These are phyloP conservation scores for Petrocephalus schoutedeni DNA, from an alignment of 2,797 vertebrate species.

Conservation along the genomic window DNA sequence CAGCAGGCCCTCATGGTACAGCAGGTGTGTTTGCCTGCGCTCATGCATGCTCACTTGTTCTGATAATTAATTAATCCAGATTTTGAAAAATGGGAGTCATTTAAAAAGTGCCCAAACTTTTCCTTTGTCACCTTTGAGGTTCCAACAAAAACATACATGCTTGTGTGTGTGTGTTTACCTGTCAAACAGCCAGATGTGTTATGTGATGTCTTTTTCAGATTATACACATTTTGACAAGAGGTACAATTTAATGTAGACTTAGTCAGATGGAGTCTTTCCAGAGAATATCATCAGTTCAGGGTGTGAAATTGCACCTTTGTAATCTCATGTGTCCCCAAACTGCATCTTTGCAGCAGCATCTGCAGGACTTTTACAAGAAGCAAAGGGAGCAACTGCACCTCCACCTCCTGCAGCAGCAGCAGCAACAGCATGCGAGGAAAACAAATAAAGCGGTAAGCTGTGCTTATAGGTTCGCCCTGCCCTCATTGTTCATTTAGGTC, in stretches of 20 bases:
- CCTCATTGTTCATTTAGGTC: neutral
- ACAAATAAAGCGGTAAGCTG: slow-evolving; percentile 88
- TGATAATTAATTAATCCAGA: neutral
- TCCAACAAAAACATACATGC: neutral
- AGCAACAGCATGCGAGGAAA: slow-evolving; percentile 83
- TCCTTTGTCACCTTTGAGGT: neutral
- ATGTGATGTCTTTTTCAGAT: neutral
- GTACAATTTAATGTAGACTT: neutral
- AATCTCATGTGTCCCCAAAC: neutral
- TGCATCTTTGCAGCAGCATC: slow-evolving; percentile 83
- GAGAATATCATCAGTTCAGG: neutral
- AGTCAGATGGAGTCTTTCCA: neutral
- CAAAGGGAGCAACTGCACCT: slow-evolving; percentile 97
- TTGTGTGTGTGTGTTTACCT: neutral
- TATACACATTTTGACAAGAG: neutral
- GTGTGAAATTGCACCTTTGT: neutral
- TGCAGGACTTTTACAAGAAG: slow-evolving; percentile 99
- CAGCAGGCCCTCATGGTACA: slow-evolving; percentile 99
- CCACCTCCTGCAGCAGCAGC: slow-evolving; percentile 86
- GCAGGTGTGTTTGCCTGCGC: slow-evolving; percentile 69
- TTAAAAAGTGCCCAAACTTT: neutral
- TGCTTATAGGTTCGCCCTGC: neutral
- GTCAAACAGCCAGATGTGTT: neutral
- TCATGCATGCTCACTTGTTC: neutral
- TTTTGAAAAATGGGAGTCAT: neutral